These are phyloP conservation scores for Plodia interpunctella DNA, from an alignment of 1,140 invertebrate genomes.

Conservation along the genomic window DNA sequence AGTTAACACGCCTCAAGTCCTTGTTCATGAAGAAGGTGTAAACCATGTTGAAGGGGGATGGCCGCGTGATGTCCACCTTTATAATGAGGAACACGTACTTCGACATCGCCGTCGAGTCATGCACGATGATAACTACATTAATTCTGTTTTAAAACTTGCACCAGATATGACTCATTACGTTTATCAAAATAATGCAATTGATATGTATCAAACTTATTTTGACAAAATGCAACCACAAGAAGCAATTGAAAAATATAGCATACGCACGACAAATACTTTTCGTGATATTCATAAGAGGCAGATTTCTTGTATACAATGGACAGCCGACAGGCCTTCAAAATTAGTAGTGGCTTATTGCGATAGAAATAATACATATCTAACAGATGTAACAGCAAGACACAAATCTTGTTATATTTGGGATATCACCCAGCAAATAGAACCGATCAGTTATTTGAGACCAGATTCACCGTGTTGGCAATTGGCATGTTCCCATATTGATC, in stretches of 20 bases:
- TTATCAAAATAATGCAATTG: conserved; percentile 92
- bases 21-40: conserved; percentile 80
- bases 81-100: conserved; percentile 89
- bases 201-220: conserved; percentile 94
- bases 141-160: conserved; percentile 39
- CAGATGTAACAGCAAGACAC: neutral
- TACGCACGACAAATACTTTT: conserved; percentile 84
- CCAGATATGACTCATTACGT: conserved; percentile 85
- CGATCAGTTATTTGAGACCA: conserved; percentile 82
- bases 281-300: conserved; percentile 77
- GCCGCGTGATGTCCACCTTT: conserved; percentile 93
- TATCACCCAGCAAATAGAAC: conserved; percentile 87
- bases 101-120: conserved; percentile 95
- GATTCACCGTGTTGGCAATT: conserved; percentile 83
- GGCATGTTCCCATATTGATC: conserved; percentile 91
- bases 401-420: conserved; percentile 85
- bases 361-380: conserved; percentile 73
- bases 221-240: conserved; percentile 76
- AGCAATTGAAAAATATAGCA: conserved; percentile 79
- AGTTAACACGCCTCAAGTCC: conserved; percentile 65
- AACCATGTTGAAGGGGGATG: conserved; percentile 96
- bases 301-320: conserved; percentile 90
- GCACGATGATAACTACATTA: conserved; percentile 91
- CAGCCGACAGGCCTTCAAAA: conserved; percentile 85
- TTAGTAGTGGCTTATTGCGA: conserved; percentile 89